Evolutionary conservation across 1,140 invertebrate genomes (phyloP).

Genomic region (Alviniconcha marisindica): DNA sequence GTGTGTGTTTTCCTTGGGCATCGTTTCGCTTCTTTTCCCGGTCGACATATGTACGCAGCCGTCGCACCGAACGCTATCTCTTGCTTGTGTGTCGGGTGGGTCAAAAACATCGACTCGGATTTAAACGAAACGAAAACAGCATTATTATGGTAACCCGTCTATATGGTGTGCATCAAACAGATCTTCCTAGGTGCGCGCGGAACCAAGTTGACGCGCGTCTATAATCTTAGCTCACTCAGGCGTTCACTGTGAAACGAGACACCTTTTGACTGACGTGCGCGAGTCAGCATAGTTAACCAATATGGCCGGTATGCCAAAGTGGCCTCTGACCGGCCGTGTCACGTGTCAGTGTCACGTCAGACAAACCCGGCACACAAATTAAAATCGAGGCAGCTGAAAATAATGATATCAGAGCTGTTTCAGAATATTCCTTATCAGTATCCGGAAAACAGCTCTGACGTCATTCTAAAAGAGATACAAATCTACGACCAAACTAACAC

Average conservation of each 20-base stretch:
- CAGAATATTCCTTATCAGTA: too few species aligned
- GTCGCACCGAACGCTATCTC: conserved; percentile 30
- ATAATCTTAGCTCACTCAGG: conserved; percentile 24
- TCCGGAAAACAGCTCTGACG: too few species aligned
- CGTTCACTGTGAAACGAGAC: not conserved
- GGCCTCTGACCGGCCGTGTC: too few species aligned
- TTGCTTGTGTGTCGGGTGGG: conserved; percentile 29
- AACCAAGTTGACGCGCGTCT: not conserved
- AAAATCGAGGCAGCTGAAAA: too few species aligned
- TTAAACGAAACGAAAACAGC: conserved; percentile 34
- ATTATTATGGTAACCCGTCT: conserved; percentile 31
- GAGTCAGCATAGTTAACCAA: too few species aligned
- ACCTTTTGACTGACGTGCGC: too few species aligned
- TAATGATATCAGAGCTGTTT: too few species aligned
- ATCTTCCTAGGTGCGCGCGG: not conserved
- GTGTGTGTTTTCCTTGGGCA: conserved; percentile 24
- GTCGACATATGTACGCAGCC: conserved; percentile 33
- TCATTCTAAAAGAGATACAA: too few species aligned
- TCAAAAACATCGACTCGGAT: conserved; percentile 39
- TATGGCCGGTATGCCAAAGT: too few species aligned
- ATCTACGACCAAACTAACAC: too few species aligned
- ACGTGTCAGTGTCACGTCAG: too few species aligned
- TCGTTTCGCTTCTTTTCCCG: not conserved
- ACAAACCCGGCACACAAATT: too few species aligned
- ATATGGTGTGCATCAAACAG: conserved; percentile 14